A percentile compares a stretch with the other conserved stretches of the same genome.
Conservation (phyloP, 2,113 vertebrate species). For the Cavia aperea region DNA sequence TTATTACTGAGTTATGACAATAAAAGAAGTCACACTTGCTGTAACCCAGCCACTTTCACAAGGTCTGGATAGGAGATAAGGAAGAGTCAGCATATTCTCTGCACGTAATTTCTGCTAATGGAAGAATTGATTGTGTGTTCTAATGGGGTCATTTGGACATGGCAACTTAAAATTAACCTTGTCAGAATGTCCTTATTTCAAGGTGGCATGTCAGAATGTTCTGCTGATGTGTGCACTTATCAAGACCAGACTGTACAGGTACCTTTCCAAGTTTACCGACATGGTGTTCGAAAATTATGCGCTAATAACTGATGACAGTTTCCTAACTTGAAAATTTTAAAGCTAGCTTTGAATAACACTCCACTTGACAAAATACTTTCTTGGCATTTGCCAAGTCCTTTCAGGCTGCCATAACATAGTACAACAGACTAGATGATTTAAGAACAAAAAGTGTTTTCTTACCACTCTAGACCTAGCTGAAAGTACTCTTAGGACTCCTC, state of each 20-base stretch:
- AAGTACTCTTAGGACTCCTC: neutral
- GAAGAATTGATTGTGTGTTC: slow-evolving; percentile 5
- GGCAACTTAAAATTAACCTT: slow-evolving; percentile 21
- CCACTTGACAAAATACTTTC: neutral
- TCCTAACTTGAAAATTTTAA: slow-evolving; percentile 3
- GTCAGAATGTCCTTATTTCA: slow-evolving; percentile 36
- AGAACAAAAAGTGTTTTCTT: slow-evolving; percentile 21
- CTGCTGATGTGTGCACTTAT: neutral
- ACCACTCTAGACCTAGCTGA: neutral
- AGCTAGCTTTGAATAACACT: slow-evolving; percentile 18
- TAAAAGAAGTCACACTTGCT: neutral
- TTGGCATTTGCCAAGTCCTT: slow-evolving; percentile 3
- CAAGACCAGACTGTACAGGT: neutral
- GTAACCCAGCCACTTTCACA: neutral
- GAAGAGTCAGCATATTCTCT: neutral
- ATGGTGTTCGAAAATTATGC: neutral
- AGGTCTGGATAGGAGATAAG: neutral
- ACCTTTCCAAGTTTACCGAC: slow-evolving; percentile 22
- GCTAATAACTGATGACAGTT: slow-evolving; percentile 5
- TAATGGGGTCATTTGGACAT: slow-evolving; percentile 9
- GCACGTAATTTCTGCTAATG: slow-evolving; percentile 12
- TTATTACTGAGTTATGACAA: neutral
- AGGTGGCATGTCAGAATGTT: neutral
- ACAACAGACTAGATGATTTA: neutral
- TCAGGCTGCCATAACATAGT: neutral